phyloP scores from a whole-genome alignment of 2,888 invertebrate species.

The Drosophila neotestacea region DNA sequence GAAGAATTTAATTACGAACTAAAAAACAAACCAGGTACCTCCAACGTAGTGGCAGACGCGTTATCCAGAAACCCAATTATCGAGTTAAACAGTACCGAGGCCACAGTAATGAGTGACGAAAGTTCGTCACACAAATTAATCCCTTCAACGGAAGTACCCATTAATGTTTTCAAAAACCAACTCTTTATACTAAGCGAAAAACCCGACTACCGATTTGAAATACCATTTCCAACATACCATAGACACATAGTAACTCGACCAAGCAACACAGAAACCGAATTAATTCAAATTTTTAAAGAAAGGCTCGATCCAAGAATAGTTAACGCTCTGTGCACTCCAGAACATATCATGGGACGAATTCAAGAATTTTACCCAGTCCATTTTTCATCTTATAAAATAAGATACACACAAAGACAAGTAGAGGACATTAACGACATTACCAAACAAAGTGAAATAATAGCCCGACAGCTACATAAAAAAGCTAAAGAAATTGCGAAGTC shows the following conservation, averaged over 20 bases:
- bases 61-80: conserved; percentile 29
- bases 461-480: background rate
- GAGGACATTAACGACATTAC: background rate
- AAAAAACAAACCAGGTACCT: conserved; percentile 73
- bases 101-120: conserved; percentile 43
- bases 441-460: background rate
- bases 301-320: no score
- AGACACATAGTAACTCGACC: no score
- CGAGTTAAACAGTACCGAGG: conserved; percentile 26
- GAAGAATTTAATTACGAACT: conserved; percentile 57
- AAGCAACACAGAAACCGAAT: no score
- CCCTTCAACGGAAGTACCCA: conserved; percentile 30
- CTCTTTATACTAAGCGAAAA: background rate
- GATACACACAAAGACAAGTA: background rate
- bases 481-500: background rate
- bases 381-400: background rate
- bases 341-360: background rate
- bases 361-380: conserved; percentile 1
- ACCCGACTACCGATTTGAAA: no score
- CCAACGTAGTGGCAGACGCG: conserved; percentile 71
- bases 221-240: no score
- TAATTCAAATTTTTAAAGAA: no score
- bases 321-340: background rate
- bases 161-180: conserved; percentile 50
- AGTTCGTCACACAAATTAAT: conserved; percentile 43